A percentile compares a stretch with the other conserved stretches of the same genome.
Conservation (phyloP, 2,888 invertebrate genomes). For the Cataglyphis altisquamis region DNA sequence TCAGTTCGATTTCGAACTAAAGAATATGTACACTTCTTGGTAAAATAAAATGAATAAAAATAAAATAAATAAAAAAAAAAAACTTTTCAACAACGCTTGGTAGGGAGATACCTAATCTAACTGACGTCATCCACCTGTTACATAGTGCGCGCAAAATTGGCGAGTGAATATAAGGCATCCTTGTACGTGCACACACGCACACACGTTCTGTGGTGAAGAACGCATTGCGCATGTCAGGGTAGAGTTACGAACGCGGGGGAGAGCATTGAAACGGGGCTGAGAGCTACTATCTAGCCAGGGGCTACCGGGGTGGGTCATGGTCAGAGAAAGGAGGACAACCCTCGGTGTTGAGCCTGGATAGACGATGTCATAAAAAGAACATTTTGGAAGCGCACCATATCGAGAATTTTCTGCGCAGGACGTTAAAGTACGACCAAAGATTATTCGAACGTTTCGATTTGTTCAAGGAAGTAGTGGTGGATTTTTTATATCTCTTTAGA, state of each 20-base stretch:
- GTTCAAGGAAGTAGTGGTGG: not conserved
- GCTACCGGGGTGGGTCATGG: constrained; percentile 83
- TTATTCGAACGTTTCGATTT: not conserved
- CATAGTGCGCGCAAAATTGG: constrained; percentile 70
- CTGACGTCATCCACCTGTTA: constrained; percentile 84
- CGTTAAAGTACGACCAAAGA: not conserved
- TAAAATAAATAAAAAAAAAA: not conserved
- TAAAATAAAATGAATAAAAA: not conserved
- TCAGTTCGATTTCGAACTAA: not conserved
- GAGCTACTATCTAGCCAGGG: constrained; percentile 58
- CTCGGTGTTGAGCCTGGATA: constrained; percentile 64
- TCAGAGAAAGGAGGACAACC: constrained; percentile 84
- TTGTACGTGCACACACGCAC: constrained; percentile 47
- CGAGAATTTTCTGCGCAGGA: not conserved
- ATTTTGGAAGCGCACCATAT: constrained; percentile 2
- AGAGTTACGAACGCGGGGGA: constrained; percentile 33
- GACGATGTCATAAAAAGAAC: constrained; percentile 1
- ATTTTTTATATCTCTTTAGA: not conserved
- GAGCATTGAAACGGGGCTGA: constrained; percentile 37
- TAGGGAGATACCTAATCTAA: constrained; percentile 64
- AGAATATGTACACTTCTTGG: not conserved
- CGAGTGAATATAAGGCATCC: constrained; percentile 63
- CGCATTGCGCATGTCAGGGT: constrained; percentile 11
- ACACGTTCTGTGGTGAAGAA: constrained; percentile 46
- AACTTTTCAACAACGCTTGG: not conserved